Base-by-base conservation (phyloP, 2,888 invertebrate genomes). In the Chalcosyrphus nemorum region DNA sequence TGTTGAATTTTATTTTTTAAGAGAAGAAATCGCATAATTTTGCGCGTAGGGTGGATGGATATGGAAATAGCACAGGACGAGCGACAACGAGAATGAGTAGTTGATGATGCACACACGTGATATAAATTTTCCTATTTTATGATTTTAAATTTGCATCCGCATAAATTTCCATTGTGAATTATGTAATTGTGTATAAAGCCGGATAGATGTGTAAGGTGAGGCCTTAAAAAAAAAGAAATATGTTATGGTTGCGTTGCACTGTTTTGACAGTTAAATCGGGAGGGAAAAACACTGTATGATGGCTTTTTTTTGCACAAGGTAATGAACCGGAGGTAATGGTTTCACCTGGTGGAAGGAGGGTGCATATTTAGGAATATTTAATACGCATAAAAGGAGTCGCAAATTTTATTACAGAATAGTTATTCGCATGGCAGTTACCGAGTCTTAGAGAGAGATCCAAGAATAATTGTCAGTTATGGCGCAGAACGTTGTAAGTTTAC, bases 71-170 rank as follows among this genome's bases (percentile, higher is more conserved):
- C 65, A n/a, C n/a, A 74, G 45, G 38, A 72, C 50, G 43, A 65
- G 52, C 7, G 56, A n/a, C 45, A 6, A 38, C 32, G 71, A 54
- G 54, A 45, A 71, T 59, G 72, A 84, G 84, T 70, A 80, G 80
- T 75, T 84, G 80, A 84, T 68, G 84, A 70, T 84, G 84, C 84
- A 84, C 84, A 84, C 80, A 84, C 80, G 84, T 84, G 75, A 75
- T 84, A 84, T 84, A 80, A 84, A 84, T 70, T 80, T 57, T 75
- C 50, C 57, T 80, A 70, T 84, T 84, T 84, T 84, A 84, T 84
- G 80, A 80, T 70, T 80, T 84, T 75, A 84, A 84, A 84, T 84
- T 84, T 84, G 84, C 84, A 84, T 84, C 59, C 84, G 74, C 80
- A 84, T 78, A 78, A 82, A 78, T 82, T 82, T 82, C 63, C 68